These are phyloP conservation scores for Hydropsyche betteni DNA, from an alignment of 2,888 invertebrate species.

Conservation along the genomic window DNA sequence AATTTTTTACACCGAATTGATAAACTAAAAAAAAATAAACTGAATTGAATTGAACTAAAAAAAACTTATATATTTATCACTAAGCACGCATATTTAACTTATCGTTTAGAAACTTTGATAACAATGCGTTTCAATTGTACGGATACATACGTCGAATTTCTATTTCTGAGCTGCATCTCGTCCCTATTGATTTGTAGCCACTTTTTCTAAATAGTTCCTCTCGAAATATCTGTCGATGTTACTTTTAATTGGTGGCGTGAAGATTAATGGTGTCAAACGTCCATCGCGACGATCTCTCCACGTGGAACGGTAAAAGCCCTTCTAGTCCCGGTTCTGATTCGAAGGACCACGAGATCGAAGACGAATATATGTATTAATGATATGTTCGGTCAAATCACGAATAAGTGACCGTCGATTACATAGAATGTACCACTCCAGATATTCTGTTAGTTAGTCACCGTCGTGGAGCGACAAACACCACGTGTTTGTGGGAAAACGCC, in stretches of 20 bases:
- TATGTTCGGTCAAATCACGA: neutral
- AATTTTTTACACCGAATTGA: too few species aligned
- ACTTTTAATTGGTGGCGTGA: constrained; percentile 14
- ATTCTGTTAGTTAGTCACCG: constrained; percentile 35
- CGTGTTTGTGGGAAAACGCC: constrained; percentile 1
- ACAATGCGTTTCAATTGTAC: too few species aligned
- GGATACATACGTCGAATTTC: too few species aligned
- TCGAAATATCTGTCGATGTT: constrained; percentile 11
- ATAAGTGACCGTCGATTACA: neutral
- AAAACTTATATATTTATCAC: too few species aligned
- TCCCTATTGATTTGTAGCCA: neutral
- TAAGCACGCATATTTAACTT: too few species aligned
- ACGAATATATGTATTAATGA: neutral
- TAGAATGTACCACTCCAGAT: constrained; percentile 34
- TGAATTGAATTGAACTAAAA: too few species aligned
- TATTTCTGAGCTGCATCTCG: too few species aligned
- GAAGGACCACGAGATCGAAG: constrained; percentile 22
- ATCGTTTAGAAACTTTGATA: too few species aligned
- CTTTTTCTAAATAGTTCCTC: constrained; percentile 9
- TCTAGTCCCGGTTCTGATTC: constrained; percentile 16
- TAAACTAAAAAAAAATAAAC: too few species aligned
- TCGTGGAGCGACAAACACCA: neutral
- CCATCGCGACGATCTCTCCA: constrained; percentile 15
- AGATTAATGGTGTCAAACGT: constrained; percentile 11
- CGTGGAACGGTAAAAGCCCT: constrained; percentile 34